phyloP scores from a whole-genome alignment of 1,140 invertebrate genomes.

The Bactericera cockerelli region DNA sequence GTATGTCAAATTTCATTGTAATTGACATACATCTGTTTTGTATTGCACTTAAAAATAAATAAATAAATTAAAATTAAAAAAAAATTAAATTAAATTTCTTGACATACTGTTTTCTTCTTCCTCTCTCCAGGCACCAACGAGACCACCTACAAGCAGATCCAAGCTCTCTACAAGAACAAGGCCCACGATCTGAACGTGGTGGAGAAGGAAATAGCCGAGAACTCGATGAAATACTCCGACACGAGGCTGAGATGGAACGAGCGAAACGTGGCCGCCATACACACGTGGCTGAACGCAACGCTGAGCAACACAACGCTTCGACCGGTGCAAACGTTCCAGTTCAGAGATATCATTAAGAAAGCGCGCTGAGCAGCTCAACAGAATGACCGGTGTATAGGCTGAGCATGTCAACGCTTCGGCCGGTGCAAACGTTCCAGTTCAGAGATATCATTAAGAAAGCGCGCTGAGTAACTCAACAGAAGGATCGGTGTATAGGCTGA shows the following conservation, averaged over 20 bases:
- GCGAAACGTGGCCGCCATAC: not conserved
- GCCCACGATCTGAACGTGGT: not conserved
- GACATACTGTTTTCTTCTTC: not conserved
- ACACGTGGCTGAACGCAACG: not conserved
- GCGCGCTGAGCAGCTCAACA: no score
- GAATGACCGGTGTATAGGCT: no score
- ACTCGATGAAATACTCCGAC: not conserved
- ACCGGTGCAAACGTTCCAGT: not conserved
- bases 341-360: slow-evolving; percentile 1
- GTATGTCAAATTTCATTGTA: no score
- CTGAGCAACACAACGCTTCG: not conserved
- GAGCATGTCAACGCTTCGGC: not conserved
- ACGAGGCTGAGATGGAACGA: not conserved
- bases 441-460: slow-evolving; percentile 2
- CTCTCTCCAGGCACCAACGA: not conserved
- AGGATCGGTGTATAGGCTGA: no score
- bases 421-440: not conserved
- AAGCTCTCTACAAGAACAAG: not conserved
- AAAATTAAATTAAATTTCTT: no score
- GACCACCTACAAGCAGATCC: not conserved
- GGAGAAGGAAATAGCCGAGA: not conserved
- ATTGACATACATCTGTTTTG: no score
- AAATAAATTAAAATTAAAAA: no score
- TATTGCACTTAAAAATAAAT: no score
- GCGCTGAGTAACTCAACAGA: no score